A percentile compares a stretch with the other conserved stretches of the same genome.
Conservation (phyloP, 2,888 invertebrate species). For the Macaria liturata region DNA sequence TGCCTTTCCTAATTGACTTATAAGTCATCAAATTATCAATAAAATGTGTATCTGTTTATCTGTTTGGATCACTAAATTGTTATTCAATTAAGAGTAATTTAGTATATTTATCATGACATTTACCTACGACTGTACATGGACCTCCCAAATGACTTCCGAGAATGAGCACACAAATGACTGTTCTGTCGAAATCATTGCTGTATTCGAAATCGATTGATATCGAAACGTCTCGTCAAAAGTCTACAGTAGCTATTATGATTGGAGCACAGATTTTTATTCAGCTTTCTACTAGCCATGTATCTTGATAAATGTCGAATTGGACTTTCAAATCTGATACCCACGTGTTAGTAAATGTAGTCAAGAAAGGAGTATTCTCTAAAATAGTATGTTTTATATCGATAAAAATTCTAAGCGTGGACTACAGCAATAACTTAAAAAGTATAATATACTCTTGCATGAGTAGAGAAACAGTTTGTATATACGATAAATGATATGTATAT, state of each 20-base stretch:
- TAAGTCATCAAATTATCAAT: too few relatives aligned
- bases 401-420: too few relatives aligned
- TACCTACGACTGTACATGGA: conserved; percentile 18
- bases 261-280: conserved; percentile 2
- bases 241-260: conserved; percentile 8
- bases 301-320: too few relatives aligned
- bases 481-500: too few relatives aligned
- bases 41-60: too few relatives aligned
- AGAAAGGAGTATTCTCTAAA: too few relatives aligned
- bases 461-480: too few relatives aligned
- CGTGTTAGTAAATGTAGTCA: too few relatives aligned
- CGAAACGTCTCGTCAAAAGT: conserved; percentile 9
- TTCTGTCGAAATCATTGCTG: conserved; percentile 51
- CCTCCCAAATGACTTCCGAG: conserved; percentile 28
- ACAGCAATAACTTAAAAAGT: too few relatives aligned
- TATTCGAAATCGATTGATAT: conserved; percentile 48
- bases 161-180: conserved; percentile 48
- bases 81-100: conserved; percentile 2
- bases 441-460: too few relatives aligned
- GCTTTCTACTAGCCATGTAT: neutral
- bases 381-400: too few relatives aligned
- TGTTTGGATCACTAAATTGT: conserved; percentile 1
- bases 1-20: neutral
- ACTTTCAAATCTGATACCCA: too few relatives aligned
- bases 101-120: conserved; percentile 1